Conservation (phyloP, 2,888 invertebrate species). For the Caenorhabditis afra region DNA sequence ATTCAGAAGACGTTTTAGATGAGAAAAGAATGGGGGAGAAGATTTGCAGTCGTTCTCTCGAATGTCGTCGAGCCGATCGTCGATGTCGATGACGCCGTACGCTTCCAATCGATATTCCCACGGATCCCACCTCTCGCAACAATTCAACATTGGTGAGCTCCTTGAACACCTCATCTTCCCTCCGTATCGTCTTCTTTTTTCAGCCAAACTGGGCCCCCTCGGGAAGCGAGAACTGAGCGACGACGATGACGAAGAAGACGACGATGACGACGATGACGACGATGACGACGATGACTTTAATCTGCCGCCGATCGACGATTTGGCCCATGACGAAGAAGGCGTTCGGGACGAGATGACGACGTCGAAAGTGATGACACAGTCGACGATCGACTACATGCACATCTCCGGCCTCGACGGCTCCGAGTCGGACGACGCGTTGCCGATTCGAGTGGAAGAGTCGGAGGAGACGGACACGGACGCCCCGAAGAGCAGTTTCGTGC, state of each 20-base stretch:
- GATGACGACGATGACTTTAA: constrained; percentile 69
- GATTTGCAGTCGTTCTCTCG: constrained; percentile 72
- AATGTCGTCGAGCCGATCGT: constrained; percentile 75
- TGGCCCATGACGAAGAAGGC: constrained; percentile 18
- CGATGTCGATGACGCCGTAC: constrained; percentile 68
- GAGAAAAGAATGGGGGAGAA: too few species aligned
- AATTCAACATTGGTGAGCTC: constrained; percentile 49
- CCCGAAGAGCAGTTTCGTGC: constrained; percentile 59
- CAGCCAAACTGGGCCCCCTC: constrained; percentile 46
- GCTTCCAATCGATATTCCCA: constrained; percentile 73
- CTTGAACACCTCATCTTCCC: not conserved
- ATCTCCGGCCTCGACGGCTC: constrained; percentile 75
- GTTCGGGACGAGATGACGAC: constrained; percentile 50
- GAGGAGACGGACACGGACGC: constrained; percentile 62
- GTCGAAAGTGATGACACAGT: constrained; percentile 69
- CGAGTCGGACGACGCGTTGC: constrained; percentile 48
- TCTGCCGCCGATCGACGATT: constrained; percentile 61
- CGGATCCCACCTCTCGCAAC: constrained; percentile 60
- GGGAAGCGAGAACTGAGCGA: constrained; percentile 19
- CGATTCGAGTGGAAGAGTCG: constrained; percentile 41
- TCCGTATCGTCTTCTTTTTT: constrained; percentile 1
- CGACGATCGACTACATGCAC: constrained; percentile 77
- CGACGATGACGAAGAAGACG: constrained; percentile 50
- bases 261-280: constrained; percentile 67
- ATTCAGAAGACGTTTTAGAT: too few species aligned